Base-by-base conservation (phyloP, 2,113 vertebrate genomes). In the Turdus rufiventris region DNA sequence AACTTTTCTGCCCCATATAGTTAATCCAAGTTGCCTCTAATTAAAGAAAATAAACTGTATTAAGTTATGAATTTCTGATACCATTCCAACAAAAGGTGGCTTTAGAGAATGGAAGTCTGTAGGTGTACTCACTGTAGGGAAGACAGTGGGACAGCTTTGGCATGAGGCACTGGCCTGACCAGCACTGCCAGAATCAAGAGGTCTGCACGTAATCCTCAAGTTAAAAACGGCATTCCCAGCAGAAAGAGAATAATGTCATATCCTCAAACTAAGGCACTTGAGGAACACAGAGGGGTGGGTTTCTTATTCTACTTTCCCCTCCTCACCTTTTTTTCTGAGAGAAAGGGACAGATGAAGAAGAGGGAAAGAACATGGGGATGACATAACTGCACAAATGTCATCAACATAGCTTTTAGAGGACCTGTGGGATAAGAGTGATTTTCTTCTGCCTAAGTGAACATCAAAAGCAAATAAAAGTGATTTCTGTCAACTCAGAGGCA, bases 131-230 rank as follows among this genome's bases (percentile, higher is more conserved):
- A 26, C 13, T 48, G 47, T 12, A 75, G 63, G 20, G 71, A 53
- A 66, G 20, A 33, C 1, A 4, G n/a, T 24, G 36, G n/a, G 38
- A 43, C 36, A 70, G 65, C 26, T 61, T 62, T 2, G 7, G 60
- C 0, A 0, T 0, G 3, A 90, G 70, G n/a, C 0, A 0, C n/a
- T 70, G 48, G 60, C 40, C 17, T 31, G 21, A 54, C 19, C 1
- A 1, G 43, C n/a, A 33, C 25, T 60, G 70, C 40, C 70, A 66
- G 50, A 42, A 74, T 31, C 50, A 70, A 26, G 25, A 85, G 45
- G 23, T 56, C 50, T 85, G 43, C 34, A 86, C 26, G 23, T 19
- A 45, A 77, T 5, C 38, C 54, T 61, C 28, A 45, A 45, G 38
- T 40, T 36, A 43, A 62, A 78, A 83, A 33, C 0, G 0, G 17